A percentile compares a stretch with the other conserved stretches of the same genome.
These are phyloP conservation scores for Pyrocephalus nanus DNA, from an alignment of 2,797 vertebrate genomes.

Conservation along the genomic window DNA sequence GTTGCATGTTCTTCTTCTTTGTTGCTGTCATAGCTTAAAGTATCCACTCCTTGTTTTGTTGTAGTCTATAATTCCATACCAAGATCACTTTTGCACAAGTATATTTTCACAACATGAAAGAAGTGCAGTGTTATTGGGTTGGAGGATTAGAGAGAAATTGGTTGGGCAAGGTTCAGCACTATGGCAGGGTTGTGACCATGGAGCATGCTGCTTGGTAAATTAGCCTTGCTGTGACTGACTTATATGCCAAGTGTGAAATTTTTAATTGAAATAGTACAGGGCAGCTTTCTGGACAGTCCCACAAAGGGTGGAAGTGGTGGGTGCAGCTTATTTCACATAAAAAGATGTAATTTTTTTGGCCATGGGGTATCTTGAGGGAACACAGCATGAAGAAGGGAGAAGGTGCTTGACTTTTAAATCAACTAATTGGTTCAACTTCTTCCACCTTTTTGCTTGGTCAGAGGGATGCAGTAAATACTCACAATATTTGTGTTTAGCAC, in stretches of 20 bases:
- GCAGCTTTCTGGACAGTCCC: not conserved
- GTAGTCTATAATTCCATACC: not conserved
- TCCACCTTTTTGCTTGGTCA: not conserved
- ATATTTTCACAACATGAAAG: not conserved
- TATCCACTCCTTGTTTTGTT: not conserved
- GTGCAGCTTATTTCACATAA: not conserved
- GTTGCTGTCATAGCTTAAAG: not conserved
- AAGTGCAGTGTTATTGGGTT: not conserved
- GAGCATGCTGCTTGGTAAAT: not conserved
- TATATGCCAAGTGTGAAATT: not conserved
- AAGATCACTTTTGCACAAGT: not conserved
- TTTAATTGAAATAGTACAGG: not conserved
- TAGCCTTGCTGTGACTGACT: not conserved
- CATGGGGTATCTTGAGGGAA: not conserved
- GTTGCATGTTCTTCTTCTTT: not conserved
- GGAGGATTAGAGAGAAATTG: not conserved
- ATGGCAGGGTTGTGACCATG: not conserved
- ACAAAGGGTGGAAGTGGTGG: not conserved
- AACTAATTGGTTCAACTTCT: not conserved
- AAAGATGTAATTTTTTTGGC: not conserved
- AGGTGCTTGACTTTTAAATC: not conserved
- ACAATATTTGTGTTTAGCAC: conserved; percentile 29
- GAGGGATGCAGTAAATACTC: not conserved
- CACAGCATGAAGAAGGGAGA: not conserved
- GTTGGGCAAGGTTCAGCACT: not conserved